These are phyloP conservation scores for Danionella dracula DNA, from an alignment of 2,797 vertebrate genomes.

Conservation along the genomic window DNA sequence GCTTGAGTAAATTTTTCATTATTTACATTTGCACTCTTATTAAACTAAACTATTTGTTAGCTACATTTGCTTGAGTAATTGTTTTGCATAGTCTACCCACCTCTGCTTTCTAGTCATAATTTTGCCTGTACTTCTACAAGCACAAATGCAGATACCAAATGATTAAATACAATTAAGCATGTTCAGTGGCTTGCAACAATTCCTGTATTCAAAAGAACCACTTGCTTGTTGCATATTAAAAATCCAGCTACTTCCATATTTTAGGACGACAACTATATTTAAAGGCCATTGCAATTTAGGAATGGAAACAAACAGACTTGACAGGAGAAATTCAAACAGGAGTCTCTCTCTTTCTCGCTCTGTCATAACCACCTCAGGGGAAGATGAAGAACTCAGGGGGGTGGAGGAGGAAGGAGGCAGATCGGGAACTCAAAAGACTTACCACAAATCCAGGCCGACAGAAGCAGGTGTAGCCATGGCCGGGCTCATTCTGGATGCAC, in stretches of 20 bases:
- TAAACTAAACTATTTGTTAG: too few relatives aligned
- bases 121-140: too few relatives aligned
- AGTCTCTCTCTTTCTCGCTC: slow-evolving; percentile 1
- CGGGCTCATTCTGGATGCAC: slow-evolving; percentile 74
- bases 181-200: neutral
- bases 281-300: neutral
- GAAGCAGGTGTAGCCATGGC: slow-evolving; percentile 79
- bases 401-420: neutral
- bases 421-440: slow-evolving; percentile 48
- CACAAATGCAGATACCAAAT: neutral
- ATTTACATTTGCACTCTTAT: too few relatives aligned
- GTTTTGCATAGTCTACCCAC: too few relatives aligned
- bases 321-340: slow-evolving; percentile 28
- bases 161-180: neutral
- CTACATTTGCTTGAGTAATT: too few relatives aligned
- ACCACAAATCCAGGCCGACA: slow-evolving; percentile 83
- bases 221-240: neutral
- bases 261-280: neutral
- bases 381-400: slow-evolving; percentile 42
- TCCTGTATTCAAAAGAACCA: slow-evolving; percentile 2
- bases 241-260: neutral
- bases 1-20: too few relatives aligned
- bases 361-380: slow-evolving; percentile 11
- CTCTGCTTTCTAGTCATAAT: too few relatives aligned
- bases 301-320: slow-evolving; percentile 15